Percentiles rank a stretch among this genome's conserved stretches.
These are phyloP conservation scores for Ochotona princeps DNA, from an alignment of 2,113 vertebrate species.

Conservation along the genomic window DNA sequence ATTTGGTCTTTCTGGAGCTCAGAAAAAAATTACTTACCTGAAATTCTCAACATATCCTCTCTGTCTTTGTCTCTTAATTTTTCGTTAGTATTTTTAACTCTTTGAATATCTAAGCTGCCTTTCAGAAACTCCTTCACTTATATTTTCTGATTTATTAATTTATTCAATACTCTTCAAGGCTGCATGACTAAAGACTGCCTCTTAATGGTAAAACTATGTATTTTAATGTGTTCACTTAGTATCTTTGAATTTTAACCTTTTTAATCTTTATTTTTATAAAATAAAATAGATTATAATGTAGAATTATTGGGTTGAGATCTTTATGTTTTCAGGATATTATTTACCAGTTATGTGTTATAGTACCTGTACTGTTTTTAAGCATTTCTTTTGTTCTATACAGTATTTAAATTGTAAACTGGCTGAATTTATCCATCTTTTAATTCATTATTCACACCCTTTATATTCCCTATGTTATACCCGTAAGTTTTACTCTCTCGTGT, in stretches of 20 bases:
- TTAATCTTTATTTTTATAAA: neutral
- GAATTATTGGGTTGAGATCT: neutral
- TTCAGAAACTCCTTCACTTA: conserved; percentile 24
- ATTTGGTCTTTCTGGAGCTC: neutral
- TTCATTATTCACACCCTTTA: neutral
- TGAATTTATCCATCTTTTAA: neutral
- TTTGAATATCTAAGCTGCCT: neutral
- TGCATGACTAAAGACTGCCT: neutral
- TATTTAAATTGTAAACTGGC: neutral
- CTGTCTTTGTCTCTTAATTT: neutral
- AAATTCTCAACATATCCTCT: neutral
- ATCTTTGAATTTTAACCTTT: neutral
- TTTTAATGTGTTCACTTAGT: no score
- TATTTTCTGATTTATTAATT: neutral
- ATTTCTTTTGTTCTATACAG: neutral
- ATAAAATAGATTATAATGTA: neutral
- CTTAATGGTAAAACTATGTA: conserved; percentile 9
- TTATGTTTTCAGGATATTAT: conserved; percentile 8
- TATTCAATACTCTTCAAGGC: neutral
- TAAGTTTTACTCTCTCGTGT: neutral
- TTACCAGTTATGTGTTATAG: neutral
- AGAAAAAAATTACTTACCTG: neutral
- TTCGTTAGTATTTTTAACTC: neutral
- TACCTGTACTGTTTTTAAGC: neutral
- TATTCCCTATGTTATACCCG: neutral